These are phyloP conservation scores for Polydrusus pterygomalis DNA, from an alignment of 2,888 invertebrate genomes.

Conservation along the genomic window DNA sequence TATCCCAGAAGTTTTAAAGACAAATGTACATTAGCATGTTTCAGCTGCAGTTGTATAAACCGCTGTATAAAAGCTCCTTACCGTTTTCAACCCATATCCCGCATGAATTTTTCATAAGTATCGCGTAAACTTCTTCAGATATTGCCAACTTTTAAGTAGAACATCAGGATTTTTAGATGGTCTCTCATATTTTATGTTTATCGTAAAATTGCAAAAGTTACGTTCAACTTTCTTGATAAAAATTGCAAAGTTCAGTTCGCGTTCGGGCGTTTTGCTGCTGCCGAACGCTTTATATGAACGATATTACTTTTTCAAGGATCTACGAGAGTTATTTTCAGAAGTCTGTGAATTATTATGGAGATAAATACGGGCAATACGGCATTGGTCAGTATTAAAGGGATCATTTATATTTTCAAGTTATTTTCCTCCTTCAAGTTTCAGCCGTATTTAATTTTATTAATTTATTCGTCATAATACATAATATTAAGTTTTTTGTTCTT, in stretches of 20 bases:
- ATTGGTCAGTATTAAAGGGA: neutral
- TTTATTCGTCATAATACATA: too few relatives aligned
- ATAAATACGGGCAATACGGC: neutral
- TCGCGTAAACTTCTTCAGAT: constrained; percentile 35
- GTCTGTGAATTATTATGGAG: constrained; percentile 5
- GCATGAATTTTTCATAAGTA: constrained; percentile 42
- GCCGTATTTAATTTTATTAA: too few relatives aligned
- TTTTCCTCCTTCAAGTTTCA: too few relatives aligned
- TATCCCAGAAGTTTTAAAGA: neutral
- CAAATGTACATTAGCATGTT: constrained; percentile 3
- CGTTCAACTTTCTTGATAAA: constrained; percentile 32
- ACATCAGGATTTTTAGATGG: constrained; percentile 28
- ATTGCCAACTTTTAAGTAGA: constrained; percentile 36
- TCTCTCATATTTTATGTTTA: constrained; percentile 40
- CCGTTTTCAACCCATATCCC: constrained; percentile 20
- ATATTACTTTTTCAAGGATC: constrained; percentile 30
- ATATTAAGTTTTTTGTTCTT: too few relatives aligned
- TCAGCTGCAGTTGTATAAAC: constrained; percentile 5
- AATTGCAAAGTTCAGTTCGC: constrained; percentile 26
- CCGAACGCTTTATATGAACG: constrained; percentile 22
- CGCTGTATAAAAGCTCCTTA: constrained; percentile 12
- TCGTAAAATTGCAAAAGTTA: constrained; percentile 38
- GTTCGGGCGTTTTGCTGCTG: constrained; percentile 6
- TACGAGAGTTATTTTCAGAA: constrained; percentile 17
- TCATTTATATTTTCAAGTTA: too few relatives aligned